Evolutionary conservation across 1,140 invertebrate species (phyloP), one percentile per base, ranked within the genome.

Genomic region (Zaprionus africanus): DNA sequence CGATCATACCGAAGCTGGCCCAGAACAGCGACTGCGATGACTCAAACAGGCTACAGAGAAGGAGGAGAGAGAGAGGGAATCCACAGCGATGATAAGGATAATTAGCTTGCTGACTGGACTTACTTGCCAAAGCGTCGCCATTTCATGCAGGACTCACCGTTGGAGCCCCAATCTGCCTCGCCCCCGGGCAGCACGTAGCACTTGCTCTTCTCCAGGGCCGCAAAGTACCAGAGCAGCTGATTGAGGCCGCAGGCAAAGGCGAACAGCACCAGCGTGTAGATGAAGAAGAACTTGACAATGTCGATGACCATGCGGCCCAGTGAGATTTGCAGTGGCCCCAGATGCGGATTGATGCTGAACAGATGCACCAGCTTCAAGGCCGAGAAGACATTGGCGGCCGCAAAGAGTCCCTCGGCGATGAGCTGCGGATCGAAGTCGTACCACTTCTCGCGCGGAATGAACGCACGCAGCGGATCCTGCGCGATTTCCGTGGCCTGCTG

Each of bases 391-490:
- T 99, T 99, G 43, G 98, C 98, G 15, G 97, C 98, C 12, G 98
- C 97, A 93, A 99, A 99, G 15, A 99, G 93, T 17, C 98, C 98
- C 91, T 99, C 98, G 5, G 98, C 97, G 46, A 99, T 97, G 0
- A 99, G 94, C 90, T 99, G 98, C 0, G 98, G 97, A 93, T 99
- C 98, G 92, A 97, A 99, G 13, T 97, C 96, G 86, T 98, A 94
- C 98, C 98, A 99, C 38, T 96, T 93, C 84, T 98, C 97, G 46
- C 97, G 94, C 0, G 97, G 95, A 43, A 97, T 95, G 74, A 95
- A 96, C 1, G 95, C 96, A 15, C 95, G 96, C 3, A 93, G 90
- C 0, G 95, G 94, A 84, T 97, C 94, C 1, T 84, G 76, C 1
- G 92, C 65, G 54, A 97, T 97, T 91, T 97, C 96, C 1, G 93